phyloP scores from a whole-genome alignment of 2,113 vertebrate species.

The Rallus limicola region DNA sequence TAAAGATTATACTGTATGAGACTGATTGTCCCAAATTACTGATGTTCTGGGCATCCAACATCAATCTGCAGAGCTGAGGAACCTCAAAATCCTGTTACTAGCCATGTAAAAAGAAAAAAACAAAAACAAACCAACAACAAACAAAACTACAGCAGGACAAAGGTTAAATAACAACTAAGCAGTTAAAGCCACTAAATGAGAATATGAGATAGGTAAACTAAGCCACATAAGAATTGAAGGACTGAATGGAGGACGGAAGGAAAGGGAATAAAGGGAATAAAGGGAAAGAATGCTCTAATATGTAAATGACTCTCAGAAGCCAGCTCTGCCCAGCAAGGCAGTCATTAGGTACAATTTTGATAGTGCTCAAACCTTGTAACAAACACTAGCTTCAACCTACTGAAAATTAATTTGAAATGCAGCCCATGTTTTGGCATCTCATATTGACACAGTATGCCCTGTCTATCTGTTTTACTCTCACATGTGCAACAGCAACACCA shows the following conservation, averaged over 20 bases:
- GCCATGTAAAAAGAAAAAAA: too few relatives aligned
- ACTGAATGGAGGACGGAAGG: not conserved
- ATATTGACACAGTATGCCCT: not conserved
- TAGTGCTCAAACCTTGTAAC: not conserved
- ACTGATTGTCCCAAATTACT: not conserved
- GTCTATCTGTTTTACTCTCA: conserved; percentile 54
- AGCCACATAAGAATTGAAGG: not conserved
- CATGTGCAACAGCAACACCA: conserved; percentile 35
- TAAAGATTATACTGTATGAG: not conserved
- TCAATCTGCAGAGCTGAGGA: not conserved
- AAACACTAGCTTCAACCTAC: not conserved
- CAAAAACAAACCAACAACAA: too few relatives aligned
- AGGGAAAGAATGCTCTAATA: not conserved
- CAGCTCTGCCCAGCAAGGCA: not conserved
- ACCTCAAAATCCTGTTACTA: not conserved
- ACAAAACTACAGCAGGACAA: not conserved
- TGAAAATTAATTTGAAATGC: conserved; percentile 48
- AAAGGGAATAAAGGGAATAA: not conserved
- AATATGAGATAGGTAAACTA: not conserved
- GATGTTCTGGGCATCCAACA: not conserved
- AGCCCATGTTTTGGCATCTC: conserved; percentile 33
- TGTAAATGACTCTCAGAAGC: not conserved
- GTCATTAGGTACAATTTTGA: not conserved
- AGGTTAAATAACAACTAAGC: not conserved
- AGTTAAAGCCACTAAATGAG: not conserved